A percentile compares a stretch with the other conserved stretches of the same genome.
Evolutionary conservation across 2,888 invertebrate species (phyloP).

Genomic region (Chouioia cunea): DNA sequence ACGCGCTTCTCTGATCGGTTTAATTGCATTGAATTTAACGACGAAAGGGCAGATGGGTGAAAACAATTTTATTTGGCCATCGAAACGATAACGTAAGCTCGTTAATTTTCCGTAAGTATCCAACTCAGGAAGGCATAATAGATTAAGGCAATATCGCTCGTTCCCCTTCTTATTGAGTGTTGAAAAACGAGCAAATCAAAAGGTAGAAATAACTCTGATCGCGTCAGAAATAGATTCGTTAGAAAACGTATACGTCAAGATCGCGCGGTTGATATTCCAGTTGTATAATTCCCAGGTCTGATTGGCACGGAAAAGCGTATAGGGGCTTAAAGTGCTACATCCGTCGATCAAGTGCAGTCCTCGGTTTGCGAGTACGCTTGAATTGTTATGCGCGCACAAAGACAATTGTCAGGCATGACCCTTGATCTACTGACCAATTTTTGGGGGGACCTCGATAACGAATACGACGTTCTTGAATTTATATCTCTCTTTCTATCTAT

Average conservation of each 20-base stretch:
- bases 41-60: too few relatives aligned
- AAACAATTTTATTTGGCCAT: too few relatives aligned
- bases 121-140: too few relatives aligned
- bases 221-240: conserved; percentile 24
- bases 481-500: not conserved
- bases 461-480: not conserved
- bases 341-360: conserved; percentile 58
- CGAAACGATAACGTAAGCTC: too few relatives aligned
- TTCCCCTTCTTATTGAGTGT: too few relatives aligned
- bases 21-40: too few relatives aligned
- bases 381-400: conserved; percentile 33
- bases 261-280: conserved; percentile 3
- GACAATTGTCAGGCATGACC: conserved; percentile 35
- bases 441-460: conserved; percentile 15
- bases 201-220: too few relatives aligned
- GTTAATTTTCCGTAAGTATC: too few relatives aligned
- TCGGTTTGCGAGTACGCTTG: conserved; percentile 40
- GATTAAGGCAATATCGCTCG: too few relatives aligned
- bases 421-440: conserved; percentile 46
- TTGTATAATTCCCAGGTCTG: not conserved
- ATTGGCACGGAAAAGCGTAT: conserved; percentile 19
- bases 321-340: conserved; percentile 55
- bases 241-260: conserved; percentile 21
- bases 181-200: too few relatives aligned
- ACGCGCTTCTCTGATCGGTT: too few relatives aligned